Evolutionary conservation across 2,888 invertebrate species (phyloP).

Genomic region (Creontiades dilutus): DNA sequence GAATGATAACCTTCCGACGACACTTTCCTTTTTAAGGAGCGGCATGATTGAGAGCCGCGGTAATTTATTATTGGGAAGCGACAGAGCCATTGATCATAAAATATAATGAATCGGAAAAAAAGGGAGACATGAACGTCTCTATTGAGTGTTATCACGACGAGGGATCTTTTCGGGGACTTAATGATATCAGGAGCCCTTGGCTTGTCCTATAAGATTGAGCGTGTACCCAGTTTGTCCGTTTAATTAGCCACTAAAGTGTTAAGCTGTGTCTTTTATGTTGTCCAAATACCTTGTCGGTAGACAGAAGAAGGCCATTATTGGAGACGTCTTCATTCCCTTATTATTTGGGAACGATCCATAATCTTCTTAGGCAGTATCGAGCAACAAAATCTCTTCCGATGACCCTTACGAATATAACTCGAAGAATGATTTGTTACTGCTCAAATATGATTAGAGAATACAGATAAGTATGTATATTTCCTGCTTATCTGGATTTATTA

Average conservation of each 20-base stretch:
- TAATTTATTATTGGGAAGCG: slow-evolving; percentile 61
- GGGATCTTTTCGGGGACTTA: slow-evolving; percentile 51
- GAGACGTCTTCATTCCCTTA: slow-evolving; percentile 47
- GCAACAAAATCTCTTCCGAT: too few species aligned
- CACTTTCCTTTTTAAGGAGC: slow-evolving; percentile 15
- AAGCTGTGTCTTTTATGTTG: slow-evolving; percentile 65
- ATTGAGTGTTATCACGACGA: slow-evolving; percentile 49
- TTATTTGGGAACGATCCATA: slow-evolving; percentile 47
- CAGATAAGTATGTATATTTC: too few species aligned
- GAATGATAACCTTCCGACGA: slow-evolving; percentile 6
- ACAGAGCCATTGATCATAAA: slow-evolving; percentile 67
- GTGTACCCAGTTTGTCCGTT: slow-evolving; percentile 61
- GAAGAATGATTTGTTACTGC: too few species aligned
- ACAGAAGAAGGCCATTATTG: slow-evolving; percentile 57
- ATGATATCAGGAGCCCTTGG: slow-evolving; percentile 54
- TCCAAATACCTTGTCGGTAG: slow-evolving; percentile 16
- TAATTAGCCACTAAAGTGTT: slow-evolving; percentile 64
- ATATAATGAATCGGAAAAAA: slow-evolving; percentile 62
- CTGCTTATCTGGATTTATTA: too few species aligned
- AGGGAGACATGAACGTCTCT: slow-evolving; percentile 56
- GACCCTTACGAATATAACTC: too few species aligned
- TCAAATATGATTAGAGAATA: too few species aligned
- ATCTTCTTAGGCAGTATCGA: slow-evolving; percentile 18
- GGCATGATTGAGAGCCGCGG: slow-evolving; percentile 53
- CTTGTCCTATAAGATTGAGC: slow-evolving; percentile 57